Evolutionary conservation across 2,797 vertebrate species (phyloP).

Genomic region (Petrocephalus schoutedeni): DNA sequence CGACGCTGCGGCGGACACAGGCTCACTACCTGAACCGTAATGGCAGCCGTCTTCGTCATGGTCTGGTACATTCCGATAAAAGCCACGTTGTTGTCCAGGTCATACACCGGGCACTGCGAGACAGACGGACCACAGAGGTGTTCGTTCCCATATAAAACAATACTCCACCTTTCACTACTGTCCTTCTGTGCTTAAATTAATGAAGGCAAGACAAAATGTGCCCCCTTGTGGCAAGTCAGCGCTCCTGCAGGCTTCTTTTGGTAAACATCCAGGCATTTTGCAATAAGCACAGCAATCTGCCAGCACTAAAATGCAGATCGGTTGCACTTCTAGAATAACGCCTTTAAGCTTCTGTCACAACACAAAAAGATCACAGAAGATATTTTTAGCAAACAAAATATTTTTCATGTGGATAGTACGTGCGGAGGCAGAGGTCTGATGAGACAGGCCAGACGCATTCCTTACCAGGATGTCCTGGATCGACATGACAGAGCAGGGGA

Average conservation of each 20-base stretch:
- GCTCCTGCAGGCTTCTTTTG: conserved; percentile 14
- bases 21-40: conserved; percentile 85
- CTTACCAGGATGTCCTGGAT: conserved; percentile 91
- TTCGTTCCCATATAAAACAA: not conserved
- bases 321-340: not conserved
- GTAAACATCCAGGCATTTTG: not conserved
- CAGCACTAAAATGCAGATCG: not conserved
- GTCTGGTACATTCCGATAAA: conserved; percentile 98
- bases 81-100: conserved; percentile 95
- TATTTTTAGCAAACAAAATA: not conserved
- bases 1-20: not conserved
- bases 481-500: conserved; percentile 95
- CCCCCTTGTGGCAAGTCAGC: conserved; percentile 20
- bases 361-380: not conserved
- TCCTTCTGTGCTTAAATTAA: not conserved
- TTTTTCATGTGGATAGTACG: not conserved
- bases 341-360: not conserved
- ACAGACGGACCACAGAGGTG: not conserved
- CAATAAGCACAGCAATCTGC: not conserved
- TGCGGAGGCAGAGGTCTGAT: not conserved
- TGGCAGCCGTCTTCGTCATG: conserved; percentile 93
- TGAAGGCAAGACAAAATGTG: not conserved
- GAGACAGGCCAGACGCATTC: not conserved
- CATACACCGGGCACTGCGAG: conserved; percentile 85
- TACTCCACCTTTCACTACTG: not conserved